Evolutionary conservation across 1,140 invertebrate species (phyloP), one percentile per base, ranked within the genome.

Genomic region (Panagrolaimus sp.): DNA sequence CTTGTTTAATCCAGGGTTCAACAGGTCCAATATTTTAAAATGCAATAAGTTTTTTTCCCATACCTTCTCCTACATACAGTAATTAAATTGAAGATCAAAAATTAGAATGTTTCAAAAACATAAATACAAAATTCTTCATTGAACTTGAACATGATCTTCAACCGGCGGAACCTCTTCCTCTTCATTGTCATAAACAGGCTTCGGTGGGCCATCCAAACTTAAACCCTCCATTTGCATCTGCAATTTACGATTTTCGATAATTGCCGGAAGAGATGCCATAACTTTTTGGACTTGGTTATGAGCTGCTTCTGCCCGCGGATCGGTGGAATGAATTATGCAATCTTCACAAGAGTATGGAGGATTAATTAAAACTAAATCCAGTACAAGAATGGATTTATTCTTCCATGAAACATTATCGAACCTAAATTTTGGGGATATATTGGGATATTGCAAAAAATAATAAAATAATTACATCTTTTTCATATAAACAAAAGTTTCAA

Each of bases 321-420:
- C 28, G 17, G 21, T 58, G 12, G 14, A 28, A 58, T 58, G 52
- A 58, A 28, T 28, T 21, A 28, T 58, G 52, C 52, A 58, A 28
- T 58, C 21, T 0, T 58, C 52, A 26, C 14, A 28, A 8, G 21
- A 21, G 8, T 58, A 58, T 21, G 52, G 52, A n/a, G 52, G 52
- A 12, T 58, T 28, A 21, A 58, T 58, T 12, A 58, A 28, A n/a
- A 58, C 52, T 12, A 26, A 26, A 17, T 58, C 28, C 28, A 28
- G 21, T 4, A 58, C 52, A 28, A 58, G 21, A 28, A 58, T 58
- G 10, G 52, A 58, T 6, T 58, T 58, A 21, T 28, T 28, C 21
- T 58, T 58, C 52, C 52, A 58, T 21, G 52, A 58, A 26, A 58
- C 52, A 28, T 26, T 21, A 58, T 58, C 52, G 52, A 58, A 58